A percentile compares a stretch with the other conserved stretches of the same genome.
Evolutionary conservation across 1,140 invertebrate species (phyloP).

Genomic region (Nylanderia fulva): DNA sequence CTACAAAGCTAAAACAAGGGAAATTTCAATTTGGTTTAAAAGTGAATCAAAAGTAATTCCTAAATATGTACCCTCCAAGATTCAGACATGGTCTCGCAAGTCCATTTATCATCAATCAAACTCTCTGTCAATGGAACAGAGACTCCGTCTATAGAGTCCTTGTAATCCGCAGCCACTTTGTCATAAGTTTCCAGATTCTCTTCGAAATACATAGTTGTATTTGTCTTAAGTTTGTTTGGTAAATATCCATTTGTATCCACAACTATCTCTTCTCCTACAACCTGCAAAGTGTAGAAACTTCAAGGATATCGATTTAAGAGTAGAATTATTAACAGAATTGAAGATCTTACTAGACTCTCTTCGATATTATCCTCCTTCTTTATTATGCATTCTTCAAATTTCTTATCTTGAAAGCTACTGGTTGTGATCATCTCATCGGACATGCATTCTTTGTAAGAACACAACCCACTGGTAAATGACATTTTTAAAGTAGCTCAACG

Average conservation of each 20-base stretch:
- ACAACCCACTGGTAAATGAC: slow-evolving; percentile 40
- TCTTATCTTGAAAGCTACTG: slow-evolving; percentile 6
- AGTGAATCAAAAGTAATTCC: not conserved
- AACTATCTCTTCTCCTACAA: slow-evolving; percentile 58
- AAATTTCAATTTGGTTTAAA: not conserved
- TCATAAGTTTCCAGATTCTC: slow-evolving; percentile 4
- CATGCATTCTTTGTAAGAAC: slow-evolving; percentile 34
- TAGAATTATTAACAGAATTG: not conserved
- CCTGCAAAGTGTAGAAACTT: not conserved
- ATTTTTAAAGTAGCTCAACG: slow-evolving; percentile 16
- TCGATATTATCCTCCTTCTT: slow-evolving; percentile 23
- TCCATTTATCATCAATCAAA: slow-evolving; percentile 15
- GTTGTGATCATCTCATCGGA: slow-evolving; percentile 30
- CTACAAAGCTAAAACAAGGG: not conserved
- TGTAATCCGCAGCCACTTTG: slow-evolving; percentile 1
- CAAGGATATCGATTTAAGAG: not conserved
- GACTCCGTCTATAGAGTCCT: not conserved
- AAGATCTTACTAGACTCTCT: slow-evolving; percentile 58
- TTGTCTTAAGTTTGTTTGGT: not conserved
- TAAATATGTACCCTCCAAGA: not conserved
- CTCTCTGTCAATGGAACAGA: slow-evolving; percentile 1
- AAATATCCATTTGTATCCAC: slow-evolving; percentile 45
- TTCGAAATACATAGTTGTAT: slow-evolving; percentile 42
- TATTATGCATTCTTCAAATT: slow-evolving; percentile 1
- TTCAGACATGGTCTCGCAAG: not conserved